phyloP scores from a whole-genome alignment of 2,888 invertebrate genomes.

The Calliopum simillimum region DNA sequence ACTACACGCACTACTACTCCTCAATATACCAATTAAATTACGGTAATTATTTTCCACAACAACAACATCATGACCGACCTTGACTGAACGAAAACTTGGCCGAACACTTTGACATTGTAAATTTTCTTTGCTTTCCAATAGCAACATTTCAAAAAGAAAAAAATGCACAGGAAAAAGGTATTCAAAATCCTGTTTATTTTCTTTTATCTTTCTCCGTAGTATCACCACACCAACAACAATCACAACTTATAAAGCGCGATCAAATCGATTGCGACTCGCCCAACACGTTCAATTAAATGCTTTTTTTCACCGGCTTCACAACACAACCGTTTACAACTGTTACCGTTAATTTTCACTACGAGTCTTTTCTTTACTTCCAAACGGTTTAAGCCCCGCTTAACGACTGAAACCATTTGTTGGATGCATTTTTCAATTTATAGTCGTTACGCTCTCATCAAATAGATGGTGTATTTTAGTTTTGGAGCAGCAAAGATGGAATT shows the following conservation, averaged over 20 bases:
- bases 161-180: neutral
- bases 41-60: slow-evolving; percentile 1
- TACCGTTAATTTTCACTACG: slow-evolving; percentile 12
- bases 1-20: neutral
- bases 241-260: too few relatives aligned
- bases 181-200: slow-evolving; percentile 7
- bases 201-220: neutral
- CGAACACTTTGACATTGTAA: slow-evolving; percentile 41
- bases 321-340: slow-evolving; percentile 15
- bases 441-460: neutral
- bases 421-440: slow-evolving; percentile 49
- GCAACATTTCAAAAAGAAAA: slow-evolving; percentile 41
- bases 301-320: slow-evolving; percentile 39
- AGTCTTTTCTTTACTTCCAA: slow-evolving; percentile 8
- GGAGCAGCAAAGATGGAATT: too few relatives aligned
- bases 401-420: slow-evolving; percentile 50
- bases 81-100: slow-evolving; percentile 57
- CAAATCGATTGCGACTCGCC: slow-evolving; percentile 50
- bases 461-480: neutral
- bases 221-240: neutral
- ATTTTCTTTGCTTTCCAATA: slow-evolving; percentile 17
- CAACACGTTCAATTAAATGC: slow-evolving; percentile 45
- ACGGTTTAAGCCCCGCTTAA: slow-evolving; percentile 40
- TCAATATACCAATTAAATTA: neutral
- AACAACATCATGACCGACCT: slow-evolving; percentile 53